Evolutionary conservation across 2,888 invertebrate species (phyloP), one percentile per base, ranked within the genome.

Genomic region (Euphydryas editha): DNA sequence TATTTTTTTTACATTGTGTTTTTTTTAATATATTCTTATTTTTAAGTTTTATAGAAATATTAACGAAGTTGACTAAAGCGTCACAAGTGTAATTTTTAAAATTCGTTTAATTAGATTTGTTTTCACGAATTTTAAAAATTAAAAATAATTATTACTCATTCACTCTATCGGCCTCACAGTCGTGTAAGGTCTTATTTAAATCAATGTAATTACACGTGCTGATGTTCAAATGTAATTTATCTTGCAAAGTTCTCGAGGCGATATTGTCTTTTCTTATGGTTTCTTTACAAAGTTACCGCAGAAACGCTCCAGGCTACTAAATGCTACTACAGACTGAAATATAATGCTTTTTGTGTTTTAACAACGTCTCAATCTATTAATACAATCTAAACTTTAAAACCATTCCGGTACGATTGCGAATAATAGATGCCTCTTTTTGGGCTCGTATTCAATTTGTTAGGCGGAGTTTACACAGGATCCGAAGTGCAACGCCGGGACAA

Each of bases 401-500:
- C 46, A 46, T n/a, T 1, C 6, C 2, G 13, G 59, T 81, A 87
- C 77, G 79, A 81, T 76, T 73, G 69, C 68, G 69, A 70, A 61
- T 68, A 36, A 54, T 39, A 46, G 55, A 44, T 58, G 17, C 39
- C 36, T 59, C 66, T 65, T 42, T 69, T 69, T 59, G 70, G 62
- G 63, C 73, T 51, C 57, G 67, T 65, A 80, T 84, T 87, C 85
- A 85, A 87, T 87, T 89, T 87, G 87, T 90, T 82, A 87, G 83
- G 85, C 79, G 71, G 75, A 82, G 92, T 92, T 90, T 92, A 87
- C 90, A 88, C 83, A 92, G 92, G 92, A 92, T 82, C 81, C 86
- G 84, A 89, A 92, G 91, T 92, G 92, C 92, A 92, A 90, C 85
- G 87, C 83, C 81, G 88, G 77, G 83, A 81, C 88, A 92, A 92